These are phyloP conservation scores for Keiferia lycopersicella DNA, from an alignment of 2,888 invertebrate genomes.

Conservation along the genomic window DNA sequence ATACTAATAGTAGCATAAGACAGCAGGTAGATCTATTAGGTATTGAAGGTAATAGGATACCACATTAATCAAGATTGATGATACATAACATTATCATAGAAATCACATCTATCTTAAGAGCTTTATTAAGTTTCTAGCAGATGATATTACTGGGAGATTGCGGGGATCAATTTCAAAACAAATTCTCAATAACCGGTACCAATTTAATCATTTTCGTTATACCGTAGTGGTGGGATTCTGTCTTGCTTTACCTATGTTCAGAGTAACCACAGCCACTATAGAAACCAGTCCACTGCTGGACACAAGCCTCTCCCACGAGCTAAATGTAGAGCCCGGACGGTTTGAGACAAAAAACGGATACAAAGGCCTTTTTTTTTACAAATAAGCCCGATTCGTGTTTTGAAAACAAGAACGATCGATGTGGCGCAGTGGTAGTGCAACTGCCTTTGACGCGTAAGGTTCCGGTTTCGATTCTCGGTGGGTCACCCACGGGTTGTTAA, in stretches of 20 bases:
- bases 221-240: not conserved
- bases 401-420: too few species aligned
- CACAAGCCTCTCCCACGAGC: too few species aligned
- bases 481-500: too few species aligned
- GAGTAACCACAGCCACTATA: too few species aligned
- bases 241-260: not conserved
- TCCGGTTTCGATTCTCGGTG: too few species aligned
- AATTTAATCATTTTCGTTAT: not conserved
- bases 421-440: too few species aligned
- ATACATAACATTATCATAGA: conserved; percentile 18
- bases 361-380: too few species aligned
- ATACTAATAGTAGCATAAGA: not conserved
- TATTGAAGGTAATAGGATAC: conserved; percentile 3
- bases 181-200: not conserved
- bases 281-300: too few species aligned
- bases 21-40: not conserved
- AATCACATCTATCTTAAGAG: not conserved
- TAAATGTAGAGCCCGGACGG: too few species aligned
- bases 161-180: not conserved
- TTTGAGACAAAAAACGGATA: too few species aligned
- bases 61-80: conserved; percentile 9
- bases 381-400: too few species aligned
- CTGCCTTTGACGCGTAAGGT: too few species aligned
- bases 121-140: not conserved
- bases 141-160: conserved; percentile 28